Conservation (phyloP, 2,797 vertebrate genomes). For the Manis javanica region DNA sequence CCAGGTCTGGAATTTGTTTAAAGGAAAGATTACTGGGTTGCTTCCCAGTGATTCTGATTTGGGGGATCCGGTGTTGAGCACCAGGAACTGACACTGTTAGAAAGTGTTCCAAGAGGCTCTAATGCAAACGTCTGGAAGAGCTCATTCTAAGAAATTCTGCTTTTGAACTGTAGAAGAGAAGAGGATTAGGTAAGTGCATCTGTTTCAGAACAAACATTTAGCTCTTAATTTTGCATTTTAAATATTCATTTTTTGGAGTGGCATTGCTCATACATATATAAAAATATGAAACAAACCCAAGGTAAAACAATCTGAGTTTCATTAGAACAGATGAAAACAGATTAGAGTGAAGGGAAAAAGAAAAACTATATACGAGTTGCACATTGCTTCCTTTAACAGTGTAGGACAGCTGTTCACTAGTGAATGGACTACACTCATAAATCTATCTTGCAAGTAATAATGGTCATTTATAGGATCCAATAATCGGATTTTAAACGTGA, state of each 20-base stretch:
- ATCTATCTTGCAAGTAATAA: constrained; percentile 31
- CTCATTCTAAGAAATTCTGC: not conserved
- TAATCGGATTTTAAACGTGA: constrained; percentile 5
- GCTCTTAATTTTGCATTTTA: constrained; percentile 30
- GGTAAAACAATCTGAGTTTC: not conserved
- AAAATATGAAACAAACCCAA: not conserved
- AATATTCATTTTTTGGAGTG: not conserved
- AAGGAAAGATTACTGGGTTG: not conserved
- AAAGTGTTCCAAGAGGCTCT: not conserved
- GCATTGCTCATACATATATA: not conserved
- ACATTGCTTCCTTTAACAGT: not conserved
- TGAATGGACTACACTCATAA: not conserved
- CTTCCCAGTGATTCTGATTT: not conserved
- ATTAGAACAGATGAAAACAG: not conserved
- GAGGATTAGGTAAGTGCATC: not conserved
- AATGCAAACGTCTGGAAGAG: not conserved
- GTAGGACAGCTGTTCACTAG: not conserved
- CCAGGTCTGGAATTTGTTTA: not conserved
- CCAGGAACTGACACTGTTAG: not conserved
- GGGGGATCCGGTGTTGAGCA: not conserved
- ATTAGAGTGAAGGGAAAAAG: not conserved
- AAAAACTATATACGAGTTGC: not conserved
- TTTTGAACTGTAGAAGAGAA: not conserved
- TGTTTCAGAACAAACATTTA: not conserved
- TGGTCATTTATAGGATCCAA: not conserved